Base-by-base conservation (phyloP, 1,140 invertebrate genomes). In the Pseudomyrmex cubaensis region DNA sequence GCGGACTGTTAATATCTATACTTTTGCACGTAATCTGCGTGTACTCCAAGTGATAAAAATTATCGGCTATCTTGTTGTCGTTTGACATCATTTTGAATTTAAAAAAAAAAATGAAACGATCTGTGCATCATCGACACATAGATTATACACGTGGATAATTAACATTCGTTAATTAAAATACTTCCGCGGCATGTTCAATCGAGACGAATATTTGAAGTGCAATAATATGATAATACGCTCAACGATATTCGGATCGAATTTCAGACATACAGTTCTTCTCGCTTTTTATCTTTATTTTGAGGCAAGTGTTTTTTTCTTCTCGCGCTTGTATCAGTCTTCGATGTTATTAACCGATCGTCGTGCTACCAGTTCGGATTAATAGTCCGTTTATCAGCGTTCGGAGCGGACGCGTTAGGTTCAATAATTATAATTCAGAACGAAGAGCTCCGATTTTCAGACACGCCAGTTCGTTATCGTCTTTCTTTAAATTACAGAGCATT, bases 371-470 rank as follows among this genome's bases (percentile, higher is more conserved):
- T 8, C 22, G 22, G 44, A 78, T 80, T 80, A 80, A 80, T 72
- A 61, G 9, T 70, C 52, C 52, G 52, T 67, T 70, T 80, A 80
- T 35, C 52, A 54, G 1, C 22, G 22, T 35, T 44, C 67, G n/a
- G 4, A 1, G 25, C 54, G 15, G 56, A 59, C 44, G 76, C 56
- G 12, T 54, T 0, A 56, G 25, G 35, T 57, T 22, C 52, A 35
- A 61, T 72, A 80, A 80, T 80, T 80, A 78, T 70, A 78, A 78
- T 70, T 61, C 76, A 54, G 9, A 54, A 20, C 64, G 44, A 54
- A 35, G 54, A 35, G 54, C 5, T 35, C 35, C 54, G 66, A 80
- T 70, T 72, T 15, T 70, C n/a, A 22, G 20, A 35, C 15, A 54
- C 12, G 12, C 9, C 35, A 52, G 52, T 50, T 56, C 44, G 25